phyloP scores from a whole-genome alignment of 2,113 vertebrate genomes.

The Campylomormyrus numenius region DNA sequence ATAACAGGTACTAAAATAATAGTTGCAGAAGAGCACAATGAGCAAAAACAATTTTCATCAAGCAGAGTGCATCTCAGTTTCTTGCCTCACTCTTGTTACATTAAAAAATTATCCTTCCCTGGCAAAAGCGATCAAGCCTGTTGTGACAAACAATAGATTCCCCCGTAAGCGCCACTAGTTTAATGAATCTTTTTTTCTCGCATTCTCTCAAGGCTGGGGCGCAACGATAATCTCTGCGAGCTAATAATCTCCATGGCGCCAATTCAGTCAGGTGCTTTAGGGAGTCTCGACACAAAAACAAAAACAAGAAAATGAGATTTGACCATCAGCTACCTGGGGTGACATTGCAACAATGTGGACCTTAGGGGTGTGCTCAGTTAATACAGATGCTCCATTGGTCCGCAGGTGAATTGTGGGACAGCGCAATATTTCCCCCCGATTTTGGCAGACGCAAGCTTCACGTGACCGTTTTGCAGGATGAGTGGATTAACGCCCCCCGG shows the following conservation, averaged over 20 bases:
- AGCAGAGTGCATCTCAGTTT: background rate
- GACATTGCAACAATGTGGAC: background rate
- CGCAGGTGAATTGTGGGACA: slow-evolving; percentile 36
- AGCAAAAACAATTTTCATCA: background rate
- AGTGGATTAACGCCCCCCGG: background rate
- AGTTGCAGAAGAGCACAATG: background rate
- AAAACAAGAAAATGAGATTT: background rate
- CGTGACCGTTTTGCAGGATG: slow-evolving; percentile 18
- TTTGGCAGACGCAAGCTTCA: background rate
- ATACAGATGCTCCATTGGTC: slow-evolving; percentile 20
- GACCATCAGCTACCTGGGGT: background rate
- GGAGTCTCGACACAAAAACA: background rate
- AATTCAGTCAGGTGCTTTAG: background rate
- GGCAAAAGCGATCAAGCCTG: background rate
- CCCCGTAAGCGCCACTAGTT: background rate
- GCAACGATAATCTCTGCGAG: background rate
- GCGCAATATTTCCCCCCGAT: slow-evolving; percentile 3
- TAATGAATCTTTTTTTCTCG: background rate
- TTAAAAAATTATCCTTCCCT: background rate
- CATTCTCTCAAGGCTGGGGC: background rate
- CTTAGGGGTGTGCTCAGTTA: slow-evolving; percentile 21
- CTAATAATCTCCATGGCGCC: background rate
- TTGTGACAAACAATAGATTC: background rate
- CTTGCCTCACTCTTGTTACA: background rate
- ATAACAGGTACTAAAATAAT: background rate